phyloP scores from a whole-genome alignment of 2,888 invertebrate species.

The Brachyptera putata region DNA sequence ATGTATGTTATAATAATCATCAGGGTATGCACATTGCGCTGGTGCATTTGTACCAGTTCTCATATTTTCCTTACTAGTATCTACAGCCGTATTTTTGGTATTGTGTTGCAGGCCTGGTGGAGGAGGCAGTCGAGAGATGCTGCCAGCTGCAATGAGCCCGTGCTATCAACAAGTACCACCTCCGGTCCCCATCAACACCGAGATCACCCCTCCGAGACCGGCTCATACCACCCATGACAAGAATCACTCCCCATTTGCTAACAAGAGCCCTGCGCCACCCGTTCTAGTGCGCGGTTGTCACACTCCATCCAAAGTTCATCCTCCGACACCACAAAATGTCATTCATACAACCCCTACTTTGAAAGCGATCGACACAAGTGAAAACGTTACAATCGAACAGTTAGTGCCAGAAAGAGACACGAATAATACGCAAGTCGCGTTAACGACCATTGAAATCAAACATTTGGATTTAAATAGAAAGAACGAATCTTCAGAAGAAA shows the following conservation, averaged over 20 bases:
- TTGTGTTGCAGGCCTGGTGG: constrained; percentile 42
- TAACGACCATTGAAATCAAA: not conserved
- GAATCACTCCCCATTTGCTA: constrained; percentile 33
- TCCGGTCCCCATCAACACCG: not conserved
- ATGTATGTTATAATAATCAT: too few species aligned
- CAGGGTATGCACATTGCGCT: too few species aligned
- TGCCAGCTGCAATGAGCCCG: constrained; percentile 15
- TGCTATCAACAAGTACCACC: constrained; percentile 25
- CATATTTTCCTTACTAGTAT: too few species aligned
- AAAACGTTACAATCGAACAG: constrained; percentile 39
- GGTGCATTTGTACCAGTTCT: too few species aligned
- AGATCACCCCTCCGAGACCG: not conserved
- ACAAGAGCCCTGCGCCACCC: constrained; percentile 23
- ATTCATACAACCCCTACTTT: constrained; percentile 35
- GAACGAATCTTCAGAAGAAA: constrained; percentile 1
- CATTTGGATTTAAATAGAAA: not conserved
- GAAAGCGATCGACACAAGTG: constrained; percentile 36
- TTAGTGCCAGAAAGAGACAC: constrained; percentile 55
- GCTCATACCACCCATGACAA: constrained; percentile 35
- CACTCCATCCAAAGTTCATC: constrained; percentile 27
- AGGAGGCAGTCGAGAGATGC: constrained; percentile 42
- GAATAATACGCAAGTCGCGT: constrained; percentile 40
- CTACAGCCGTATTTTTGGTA: too few species aligned
- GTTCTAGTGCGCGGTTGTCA: constrained; percentile 23
- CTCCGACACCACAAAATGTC: constrained; percentile 21